phyloP scores from a whole-genome alignment of 1,140 invertebrate genomes.

The Ooceraea biroi region DNA sequence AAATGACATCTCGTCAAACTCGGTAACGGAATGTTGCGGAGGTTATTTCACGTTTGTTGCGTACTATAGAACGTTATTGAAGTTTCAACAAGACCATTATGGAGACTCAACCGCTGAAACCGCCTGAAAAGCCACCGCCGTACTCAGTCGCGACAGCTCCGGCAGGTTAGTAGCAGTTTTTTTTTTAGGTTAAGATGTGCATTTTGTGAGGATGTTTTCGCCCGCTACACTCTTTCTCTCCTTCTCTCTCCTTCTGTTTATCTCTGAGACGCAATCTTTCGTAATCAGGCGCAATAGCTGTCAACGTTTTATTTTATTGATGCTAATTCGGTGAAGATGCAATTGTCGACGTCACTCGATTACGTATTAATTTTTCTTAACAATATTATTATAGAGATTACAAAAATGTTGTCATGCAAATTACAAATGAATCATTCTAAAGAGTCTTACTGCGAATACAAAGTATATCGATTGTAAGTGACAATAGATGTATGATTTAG shows the following conservation, averaged over 20 bases:
- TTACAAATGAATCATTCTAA: no score
- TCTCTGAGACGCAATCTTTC: background rate
- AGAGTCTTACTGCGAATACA: no score
- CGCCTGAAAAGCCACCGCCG: slow-evolving; percentile 74
- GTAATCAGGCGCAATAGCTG: background rate
- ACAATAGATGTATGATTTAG: no score
- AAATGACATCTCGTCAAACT: no score
- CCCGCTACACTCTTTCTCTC: background rate
- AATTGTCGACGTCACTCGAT: background rate
- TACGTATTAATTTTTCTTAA: no score
- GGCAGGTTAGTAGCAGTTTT: slow-evolving; percentile 51
- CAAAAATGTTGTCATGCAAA: no score
- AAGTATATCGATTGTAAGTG: no score
- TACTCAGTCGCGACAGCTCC: slow-evolving; percentile 70
- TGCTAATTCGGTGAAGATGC: background rate
- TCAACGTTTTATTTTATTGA: background rate
- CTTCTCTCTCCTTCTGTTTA: background rate
- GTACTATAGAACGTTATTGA: background rate
- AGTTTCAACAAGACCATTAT: slow-evolving; percentile 33
- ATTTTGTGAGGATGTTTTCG: background rate
- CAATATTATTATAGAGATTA: no score
- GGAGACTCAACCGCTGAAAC: slow-evolving; percentile 75
- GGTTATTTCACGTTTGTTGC: background rate
- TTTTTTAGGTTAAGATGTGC: slow-evolving; percentile 7
- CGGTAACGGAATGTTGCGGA: no score